phyloP scores from a whole-genome alignment of 2,797 vertebrate genomes.

The Pseudomugil tenellus region DNA sequence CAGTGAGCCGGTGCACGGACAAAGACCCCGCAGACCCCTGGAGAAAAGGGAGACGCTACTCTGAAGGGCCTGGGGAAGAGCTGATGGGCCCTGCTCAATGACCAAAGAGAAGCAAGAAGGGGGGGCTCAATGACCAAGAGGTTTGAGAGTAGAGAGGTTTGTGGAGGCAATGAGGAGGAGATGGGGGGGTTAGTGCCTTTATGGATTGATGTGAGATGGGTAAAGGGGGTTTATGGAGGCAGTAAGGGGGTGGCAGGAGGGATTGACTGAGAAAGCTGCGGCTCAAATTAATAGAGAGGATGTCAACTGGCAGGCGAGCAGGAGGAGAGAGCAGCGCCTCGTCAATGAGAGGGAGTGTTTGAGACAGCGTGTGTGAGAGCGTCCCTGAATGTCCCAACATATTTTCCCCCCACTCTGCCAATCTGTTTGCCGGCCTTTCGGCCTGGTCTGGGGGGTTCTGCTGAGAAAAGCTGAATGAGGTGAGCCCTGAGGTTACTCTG shows the following conservation, averaged over 20 bases:
- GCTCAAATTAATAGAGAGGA: conserved; percentile 77
- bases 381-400: conserved; percentile 66
- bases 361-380: conserved; percentile 49
- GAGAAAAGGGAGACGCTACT: conserved; percentile 87
- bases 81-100: conserved; percentile 86
- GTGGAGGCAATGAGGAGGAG: conserved; percentile 23
- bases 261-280: conserved; percentile 66
- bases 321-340: conserved; percentile 69
- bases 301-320: conserved; percentile 77
- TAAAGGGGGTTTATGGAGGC: conserved; percentile 63
- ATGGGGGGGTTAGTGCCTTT: conserved; percentile 43
- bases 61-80: conserved; percentile 92
- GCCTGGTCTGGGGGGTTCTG: conserved; percentile 28
- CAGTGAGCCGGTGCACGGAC: conserved; percentile 91
- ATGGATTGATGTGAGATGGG: conserved; percentile 70
- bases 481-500: conserved; percentile 28
- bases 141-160: conserved; percentile 66
- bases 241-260: conserved; percentile 32
- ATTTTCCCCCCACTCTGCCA: conserved; percentile 68
- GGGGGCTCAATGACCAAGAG: conserved; percentile 71
- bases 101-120: conserved; percentile 66
- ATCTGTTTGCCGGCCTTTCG: conserved; percentile 65
- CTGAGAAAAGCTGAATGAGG: conserved; percentile 31
- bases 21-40: conserved; percentile 90
- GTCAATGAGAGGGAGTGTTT: conserved; percentile 72